A percentile compares a stretch with the other conserved stretches of the same genome.
Evolutionary conservation across 2,888 invertebrate genomes (phyloP).

Genomic region (Drosophila algonquin): DNA sequence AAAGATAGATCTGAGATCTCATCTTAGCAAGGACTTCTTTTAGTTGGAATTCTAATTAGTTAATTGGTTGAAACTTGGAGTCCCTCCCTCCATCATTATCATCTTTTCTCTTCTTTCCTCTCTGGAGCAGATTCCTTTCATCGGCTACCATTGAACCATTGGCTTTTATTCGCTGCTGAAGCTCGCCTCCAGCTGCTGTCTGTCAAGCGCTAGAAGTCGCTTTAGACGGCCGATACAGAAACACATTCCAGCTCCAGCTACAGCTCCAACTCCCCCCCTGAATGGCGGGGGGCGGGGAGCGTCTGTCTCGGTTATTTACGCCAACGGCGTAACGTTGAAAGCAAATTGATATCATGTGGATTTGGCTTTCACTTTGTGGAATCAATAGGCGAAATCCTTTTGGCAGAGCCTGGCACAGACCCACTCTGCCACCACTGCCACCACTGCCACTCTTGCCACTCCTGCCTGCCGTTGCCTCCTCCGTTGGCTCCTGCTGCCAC

Average conservation of each 20-base stretch:
- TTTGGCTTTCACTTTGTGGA: slow-evolving; percentile 78
- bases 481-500: slow-evolving; percentile 37
- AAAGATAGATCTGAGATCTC: background rate
- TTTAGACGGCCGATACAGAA: slow-evolving; percentile 37
- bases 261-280: slow-evolving; percentile 13
- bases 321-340: slow-evolving; percentile 70
- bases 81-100: slow-evolving; percentile 23
- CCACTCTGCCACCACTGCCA: slow-evolving; percentile 25
- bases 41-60: slow-evolving; percentile 33
- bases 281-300: slow-evolving; percentile 14
- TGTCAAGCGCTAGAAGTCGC: slow-evolving; percentile 37
- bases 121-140: slow-evolving; percentile 7
- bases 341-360: slow-evolving; percentile 82
- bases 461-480: slow-evolving; percentile 1
- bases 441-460: too few species aligned
- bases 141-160: slow-evolving; percentile 20
- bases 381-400: slow-evolving; percentile 79
- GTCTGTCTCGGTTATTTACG: slow-evolving; percentile 71
- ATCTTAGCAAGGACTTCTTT: slow-evolving; percentile 6
- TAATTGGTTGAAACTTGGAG: slow-evolving; percentile 22
- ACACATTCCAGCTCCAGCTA: slow-evolving; percentile 19
- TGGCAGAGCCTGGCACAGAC: slow-evolving; percentile 47
- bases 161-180: slow-evolving; percentile 1
- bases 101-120: background rate
- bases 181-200: background rate